Conservation (phyloP, 2,888 invertebrate genomes). For the Spisula subtruncata region DNA sequence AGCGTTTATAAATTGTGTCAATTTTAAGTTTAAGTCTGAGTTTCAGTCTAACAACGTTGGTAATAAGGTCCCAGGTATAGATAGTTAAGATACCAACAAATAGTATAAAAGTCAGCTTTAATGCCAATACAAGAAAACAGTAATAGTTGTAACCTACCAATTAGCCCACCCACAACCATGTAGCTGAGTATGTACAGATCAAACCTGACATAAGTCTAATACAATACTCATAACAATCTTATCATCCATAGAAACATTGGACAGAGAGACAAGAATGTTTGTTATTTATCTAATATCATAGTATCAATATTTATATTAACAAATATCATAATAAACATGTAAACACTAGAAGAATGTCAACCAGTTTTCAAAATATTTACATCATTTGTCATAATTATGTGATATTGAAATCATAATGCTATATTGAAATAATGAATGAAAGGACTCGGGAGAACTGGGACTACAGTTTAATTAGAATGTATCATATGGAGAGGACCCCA, state of each 20-base stretch:
- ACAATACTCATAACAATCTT: background rate
- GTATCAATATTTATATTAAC: constrained; percentile 8
- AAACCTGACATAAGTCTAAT: background rate
- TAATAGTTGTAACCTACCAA: background rate
- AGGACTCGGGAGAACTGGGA: too few relatives aligned
- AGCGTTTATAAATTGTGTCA: too few relatives aligned
- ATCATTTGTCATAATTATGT: too few relatives aligned
- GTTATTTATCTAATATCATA: background rate
- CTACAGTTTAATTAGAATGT: too few relatives aligned
- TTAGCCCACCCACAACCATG: background rate
- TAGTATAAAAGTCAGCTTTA: background rate
- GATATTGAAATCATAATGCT: too few relatives aligned
- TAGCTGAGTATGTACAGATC: background rate
- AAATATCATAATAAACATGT: background rate
- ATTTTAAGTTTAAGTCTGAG: too few relatives aligned
- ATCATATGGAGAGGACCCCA: too few relatives aligned
- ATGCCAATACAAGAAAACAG: background rate
- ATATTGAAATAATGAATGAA: too few relatives aligned
- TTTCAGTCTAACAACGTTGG: too few relatives aligned
- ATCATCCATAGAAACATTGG: background rate
- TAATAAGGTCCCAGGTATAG: too few relatives aligned
- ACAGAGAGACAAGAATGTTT: background rate
- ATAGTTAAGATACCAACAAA: background rate
- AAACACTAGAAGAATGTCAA: background rate
- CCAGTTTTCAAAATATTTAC: background rate